Evolutionary conservation across 2,888 invertebrate genomes (phyloP), one percentile per base, ranked within the genome.

Genomic region (Callyntrura sp.): DNA sequence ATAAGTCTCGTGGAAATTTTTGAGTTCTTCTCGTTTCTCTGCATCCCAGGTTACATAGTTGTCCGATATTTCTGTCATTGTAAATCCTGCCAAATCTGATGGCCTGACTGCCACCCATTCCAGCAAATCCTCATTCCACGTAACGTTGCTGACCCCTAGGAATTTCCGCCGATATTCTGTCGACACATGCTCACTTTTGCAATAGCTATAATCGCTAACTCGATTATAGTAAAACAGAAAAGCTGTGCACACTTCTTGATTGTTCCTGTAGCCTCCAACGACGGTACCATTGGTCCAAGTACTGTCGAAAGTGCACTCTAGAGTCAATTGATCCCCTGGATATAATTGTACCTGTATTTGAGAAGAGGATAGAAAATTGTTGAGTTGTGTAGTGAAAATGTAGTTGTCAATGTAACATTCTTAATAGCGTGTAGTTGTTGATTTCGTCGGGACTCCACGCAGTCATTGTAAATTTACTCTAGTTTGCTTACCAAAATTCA

Each of bases 251-350:
- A 68, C 81, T 25, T 85, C 85, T 35, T 81, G 79, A 4, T 5
- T 60, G 1, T 68, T 87, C 2, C 68, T 35, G 62, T 25, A 87
- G 0, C 87, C 85, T 0, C 57, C 73, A 17, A 85, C 70, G 51
- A 97, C 98, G 2, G 97, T 97, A 91, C 96, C 96, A 23, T 79
- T 85, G 79, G 68, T 35, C 8, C 96, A 95, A 0, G 95, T 95
- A 25, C 97, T 97, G 89, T 97, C 96, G 94, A 98, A 98, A 6
- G 96, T 96, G 94, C 98, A 98, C 94, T 98, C 98, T 97, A 12
- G 20, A 20, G n/a, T n/a, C n/a, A n/a, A n/a, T n/a, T n/a, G n/a
- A n/a, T n/a, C n/a, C n/a, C n/a, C n/a, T n/a, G n/a, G n/a, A n/a
- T n/a, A n/a, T n/a, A n/a, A n/a, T n/a, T n/a, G n/a, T n/a, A n/a